Percentiles rank a stretch among this genome's conserved stretches.
phyloP scores from a whole-genome alignment of 1,140 invertebrate genomes.

The Danaus plexippus region DNA sequence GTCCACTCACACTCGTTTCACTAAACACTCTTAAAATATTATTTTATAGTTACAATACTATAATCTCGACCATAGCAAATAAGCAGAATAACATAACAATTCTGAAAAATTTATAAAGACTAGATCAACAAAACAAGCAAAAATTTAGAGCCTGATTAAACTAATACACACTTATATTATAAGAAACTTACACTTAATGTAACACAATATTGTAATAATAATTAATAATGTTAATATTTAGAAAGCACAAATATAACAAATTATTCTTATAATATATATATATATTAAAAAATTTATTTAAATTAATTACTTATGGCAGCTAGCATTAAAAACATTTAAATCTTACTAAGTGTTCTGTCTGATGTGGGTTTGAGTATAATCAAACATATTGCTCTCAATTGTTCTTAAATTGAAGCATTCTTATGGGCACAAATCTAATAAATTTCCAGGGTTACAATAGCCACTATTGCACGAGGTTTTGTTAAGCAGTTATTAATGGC shows the following conservation, averaged over 20 bases:
- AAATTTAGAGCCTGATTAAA: conserved; percentile 20
- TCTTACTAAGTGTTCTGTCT: conserved; percentile 3
- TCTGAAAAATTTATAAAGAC: conserved; percentile 28
- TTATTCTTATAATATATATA: conserved; percentile 18
- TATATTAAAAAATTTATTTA: conserved; percentile 18
- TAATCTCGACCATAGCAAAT: conserved; percentile 1
- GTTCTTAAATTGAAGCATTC: too few species aligned
- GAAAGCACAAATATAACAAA: conserved; percentile 23
- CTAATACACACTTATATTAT: conserved; percentile 10
- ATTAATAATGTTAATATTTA: conserved; percentile 17
- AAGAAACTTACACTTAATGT: conserved; percentile 16
- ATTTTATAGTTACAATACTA: neutral
- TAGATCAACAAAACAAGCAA: conserved; percentile 28
- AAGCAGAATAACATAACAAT: conserved; percentile 19
- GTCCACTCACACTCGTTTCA: too few species aligned
- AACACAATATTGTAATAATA: conserved; percentile 17
- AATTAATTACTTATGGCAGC: conserved; percentile 23
- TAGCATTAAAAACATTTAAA: conserved; percentile 15
- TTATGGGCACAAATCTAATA: too few species aligned
- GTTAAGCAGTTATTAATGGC: conserved; percentile 11
- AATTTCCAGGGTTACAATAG: too few species aligned
- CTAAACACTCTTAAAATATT: neutral
- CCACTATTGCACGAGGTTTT: neutral
- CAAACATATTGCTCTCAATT: too few species aligned
- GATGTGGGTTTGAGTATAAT: too few species aligned